Conservation (phyloP, 2,797 vertebrate genomes). For the Thalassophryne amazonica region DNA sequence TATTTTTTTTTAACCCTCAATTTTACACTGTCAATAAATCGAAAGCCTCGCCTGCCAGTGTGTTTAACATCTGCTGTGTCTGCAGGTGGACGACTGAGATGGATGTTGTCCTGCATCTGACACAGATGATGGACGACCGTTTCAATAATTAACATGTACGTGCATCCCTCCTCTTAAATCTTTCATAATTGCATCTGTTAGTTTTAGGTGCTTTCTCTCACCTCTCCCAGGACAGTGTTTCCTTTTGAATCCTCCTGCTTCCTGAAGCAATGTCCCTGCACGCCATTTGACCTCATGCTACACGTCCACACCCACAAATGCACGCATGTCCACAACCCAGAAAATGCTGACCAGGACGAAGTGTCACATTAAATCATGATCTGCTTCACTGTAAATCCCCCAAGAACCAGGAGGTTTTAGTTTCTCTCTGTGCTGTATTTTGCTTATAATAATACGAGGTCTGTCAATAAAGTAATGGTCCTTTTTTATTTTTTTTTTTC, state of each 20-base stretch:
- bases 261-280: slow-evolving; percentile 31
- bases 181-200: slow-evolving; percentile 35
- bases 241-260: slow-evolving; percentile 44
- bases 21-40: too few relatives aligned
- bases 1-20: too few relatives aligned
- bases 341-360: slow-evolving; percentile 8
- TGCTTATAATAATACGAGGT: too few relatives aligned
- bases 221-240: slow-evolving; percentile 30
- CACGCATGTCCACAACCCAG: not conserved
- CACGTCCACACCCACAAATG: slow-evolving; percentile 2
- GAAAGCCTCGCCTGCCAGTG: too few relatives aligned
- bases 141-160: slow-evolving; percentile 50
- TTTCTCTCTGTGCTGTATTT: too few relatives aligned
- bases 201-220: slow-evolving; percentile 1
- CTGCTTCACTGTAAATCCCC: slow-evolving; percentile 10
- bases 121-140: slow-evolving; percentile 7
- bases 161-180: slow-evolving; percentile 31
- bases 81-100: slow-evolving; percentile 31
- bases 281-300: slow-evolving; percentile 37
- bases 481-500: too few relatives aligned
- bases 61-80: slow-evolving; percentile 43
- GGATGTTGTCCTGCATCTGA: slow-evolving; percentile 22
- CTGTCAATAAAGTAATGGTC: too few relatives aligned
- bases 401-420: too few relatives aligned
- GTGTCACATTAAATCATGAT: slow-evolving; percentile 3